Conservation (phyloP, 2,113 vertebrate species). For the Trochalopteron elliotii region DNA sequence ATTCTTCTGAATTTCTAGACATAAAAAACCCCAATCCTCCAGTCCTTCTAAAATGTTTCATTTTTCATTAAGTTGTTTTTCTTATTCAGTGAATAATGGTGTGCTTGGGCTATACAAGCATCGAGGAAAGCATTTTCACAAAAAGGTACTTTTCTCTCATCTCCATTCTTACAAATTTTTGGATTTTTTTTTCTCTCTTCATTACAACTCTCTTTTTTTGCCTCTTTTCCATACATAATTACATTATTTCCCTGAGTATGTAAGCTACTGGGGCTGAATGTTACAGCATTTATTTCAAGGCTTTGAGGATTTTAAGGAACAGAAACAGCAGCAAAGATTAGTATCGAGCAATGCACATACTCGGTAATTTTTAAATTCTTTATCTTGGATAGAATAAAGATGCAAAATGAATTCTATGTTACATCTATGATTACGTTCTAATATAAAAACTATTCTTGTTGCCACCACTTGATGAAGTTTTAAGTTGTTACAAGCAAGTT, state of each 20-base stretch:
- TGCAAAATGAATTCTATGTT: background rate
- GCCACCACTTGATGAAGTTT: background rate
- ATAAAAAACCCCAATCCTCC: background rate
- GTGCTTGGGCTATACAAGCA: background rate
- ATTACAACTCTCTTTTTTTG: background rate
- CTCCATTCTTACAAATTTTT: background rate
- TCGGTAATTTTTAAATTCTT: background rate
- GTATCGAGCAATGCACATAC: fast-evolving
- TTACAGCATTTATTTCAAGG: background rate
- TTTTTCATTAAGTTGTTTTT: background rate
- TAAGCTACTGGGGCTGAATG: background rate
- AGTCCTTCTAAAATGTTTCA: background rate
- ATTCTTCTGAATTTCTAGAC: background rate
- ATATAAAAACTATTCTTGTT: background rate
- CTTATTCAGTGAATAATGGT: background rate
- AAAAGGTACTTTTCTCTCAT: background rate
- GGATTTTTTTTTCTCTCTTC: background rate
- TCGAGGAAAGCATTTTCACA: fast-evolving
- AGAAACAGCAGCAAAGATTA: background rate
- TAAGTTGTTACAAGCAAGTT: background rate
- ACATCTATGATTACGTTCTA: background rate
- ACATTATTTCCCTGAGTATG: background rate
- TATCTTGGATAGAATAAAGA: background rate
- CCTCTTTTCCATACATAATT: background rate
- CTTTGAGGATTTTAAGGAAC: background rate